Conservation (phyloP, 2,888 invertebrate species). For the Hydriomena furcata region DNA sequence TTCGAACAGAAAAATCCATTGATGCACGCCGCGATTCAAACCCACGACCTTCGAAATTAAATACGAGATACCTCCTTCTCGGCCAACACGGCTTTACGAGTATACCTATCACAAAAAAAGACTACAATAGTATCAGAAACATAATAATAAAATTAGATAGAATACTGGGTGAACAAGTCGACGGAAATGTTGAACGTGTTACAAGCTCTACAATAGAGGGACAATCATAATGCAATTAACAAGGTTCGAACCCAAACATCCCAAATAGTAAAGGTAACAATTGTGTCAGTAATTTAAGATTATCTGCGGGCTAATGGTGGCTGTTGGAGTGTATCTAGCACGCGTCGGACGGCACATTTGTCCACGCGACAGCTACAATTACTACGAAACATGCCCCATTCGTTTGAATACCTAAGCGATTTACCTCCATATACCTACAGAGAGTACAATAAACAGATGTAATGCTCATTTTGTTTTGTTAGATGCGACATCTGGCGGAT, state of each 20-base stretch:
- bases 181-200: too few species aligned
- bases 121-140: too few species aligned
- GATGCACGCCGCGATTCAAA: too few species aligned
- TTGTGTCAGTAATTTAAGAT: slow-evolving; percentile 63
- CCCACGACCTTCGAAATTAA: too few species aligned
- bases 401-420: slow-evolving; percentile 63
- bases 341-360: slow-evolving; percentile 70
- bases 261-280: slow-evolving; percentile 40
- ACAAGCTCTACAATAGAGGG: too few species aligned
- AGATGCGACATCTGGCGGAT: neutral
- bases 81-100: too few species aligned
- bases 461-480: neutral
- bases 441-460: slow-evolving; percentile 6
- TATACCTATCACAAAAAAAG: too few species aligned
- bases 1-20: too few species aligned
- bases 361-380: slow-evolving; percentile 77
- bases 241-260: slow-evolving; percentile 3
- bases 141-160: too few species aligned
- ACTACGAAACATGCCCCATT: slow-evolving; percentile 67
- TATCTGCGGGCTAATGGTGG: slow-evolving; percentile 68
- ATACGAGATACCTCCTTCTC: too few species aligned
- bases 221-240: neutral
- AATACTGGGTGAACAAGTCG: too few species aligned
- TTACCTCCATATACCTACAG: slow-evolving; percentile 47
- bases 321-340: slow-evolving; percentile 71